These are phyloP conservation scores for Lissocephala sabroskyi DNA, from an alignment of 2,888 invertebrate genomes.

Conservation along the genomic window DNA sequence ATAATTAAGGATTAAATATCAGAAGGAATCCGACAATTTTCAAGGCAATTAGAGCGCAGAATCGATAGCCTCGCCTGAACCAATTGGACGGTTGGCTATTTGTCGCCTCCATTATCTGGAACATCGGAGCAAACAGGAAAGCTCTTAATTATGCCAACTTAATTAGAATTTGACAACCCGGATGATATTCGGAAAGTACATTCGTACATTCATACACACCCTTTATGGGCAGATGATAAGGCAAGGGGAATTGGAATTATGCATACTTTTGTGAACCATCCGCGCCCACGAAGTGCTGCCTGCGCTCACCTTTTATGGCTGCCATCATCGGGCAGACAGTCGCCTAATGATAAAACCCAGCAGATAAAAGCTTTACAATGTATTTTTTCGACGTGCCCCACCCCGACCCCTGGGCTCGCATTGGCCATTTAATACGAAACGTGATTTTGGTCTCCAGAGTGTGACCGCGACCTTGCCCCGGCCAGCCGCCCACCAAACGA, in stretches of 20 bases:
- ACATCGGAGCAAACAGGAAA: not conserved
- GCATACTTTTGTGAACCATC: no score
- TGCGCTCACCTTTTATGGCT: conserved; percentile 7
- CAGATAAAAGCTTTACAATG: conserved; percentile 61
- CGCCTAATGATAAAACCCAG: conserved; percentile 41
- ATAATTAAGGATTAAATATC: no score
- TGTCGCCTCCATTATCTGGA: no score
- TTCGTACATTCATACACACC: no score
- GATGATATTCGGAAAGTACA: not conserved
- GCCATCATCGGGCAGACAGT: no score
- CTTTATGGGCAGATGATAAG: not conserved
- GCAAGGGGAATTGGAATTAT: not conserved
- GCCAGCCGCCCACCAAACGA: conserved; percentile 6
- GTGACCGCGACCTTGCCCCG: conserved; percentile 7
- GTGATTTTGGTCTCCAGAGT: conserved; percentile 38
- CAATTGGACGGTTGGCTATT: no score
- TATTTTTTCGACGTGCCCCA: conserved; percentile 23
- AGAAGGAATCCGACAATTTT: no score
- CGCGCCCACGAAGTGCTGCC: not conserved
- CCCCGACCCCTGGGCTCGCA: not conserved
- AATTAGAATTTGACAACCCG: conserved; percentile 2
- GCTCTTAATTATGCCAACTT: not conserved
- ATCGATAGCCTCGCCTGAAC: no score
- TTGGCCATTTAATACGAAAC: conserved; percentile 24
- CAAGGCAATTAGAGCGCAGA: no score